Conservation (phyloP, 2,888 invertebrate genomes). For the Cybosia mesomella region DNA sequence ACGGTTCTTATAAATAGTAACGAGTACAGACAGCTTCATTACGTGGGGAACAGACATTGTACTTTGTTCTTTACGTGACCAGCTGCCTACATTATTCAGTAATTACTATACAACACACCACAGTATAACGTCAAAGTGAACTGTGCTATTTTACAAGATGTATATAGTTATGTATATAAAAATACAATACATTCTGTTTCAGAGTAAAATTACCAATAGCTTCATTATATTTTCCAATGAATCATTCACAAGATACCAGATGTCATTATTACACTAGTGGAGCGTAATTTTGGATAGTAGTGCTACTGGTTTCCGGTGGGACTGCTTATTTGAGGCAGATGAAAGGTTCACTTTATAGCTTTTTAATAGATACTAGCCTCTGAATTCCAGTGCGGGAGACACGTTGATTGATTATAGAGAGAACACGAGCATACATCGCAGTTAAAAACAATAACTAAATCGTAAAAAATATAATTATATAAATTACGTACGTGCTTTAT, state of each 20-base stretch:
- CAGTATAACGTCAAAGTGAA: slow-evolving; percentile 50
- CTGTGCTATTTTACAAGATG: slow-evolving; percentile 50
- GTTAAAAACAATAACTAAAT: neutral
- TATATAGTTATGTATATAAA: slow-evolving; percentile 8
- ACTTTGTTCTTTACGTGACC: slow-evolving; percentile 71
- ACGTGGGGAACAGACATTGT: slow-evolving; percentile 61
- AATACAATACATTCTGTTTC: slow-evolving; percentile 13
- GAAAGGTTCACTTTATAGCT: slow-evolving; percentile 60
- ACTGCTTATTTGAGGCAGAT: slow-evolving; percentile 24
- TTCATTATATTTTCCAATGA: slow-evolving; percentile 26
- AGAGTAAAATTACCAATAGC: slow-evolving; percentile 2
- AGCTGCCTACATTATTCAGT: slow-evolving; percentile 71
- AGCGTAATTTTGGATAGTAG: slow-evolving; percentile 34
- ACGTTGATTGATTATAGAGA: slow-evolving; percentile 62
- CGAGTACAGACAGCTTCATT: slow-evolving; percentile 62
- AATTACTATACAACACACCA: slow-evolving; percentile 66
- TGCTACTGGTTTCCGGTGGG: slow-evolving; percentile 23
- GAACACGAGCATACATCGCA: neutral
- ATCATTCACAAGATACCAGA: slow-evolving; percentile 30
- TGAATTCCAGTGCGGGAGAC: slow-evolving; percentile 60
- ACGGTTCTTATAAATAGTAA: slow-evolving; percentile 53
- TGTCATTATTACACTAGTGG: slow-evolving; percentile 20
- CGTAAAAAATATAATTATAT: neutral
- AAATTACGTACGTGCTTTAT: neutral
- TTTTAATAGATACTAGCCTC: slow-evolving; percentile 61